Base-by-base conservation (phyloP, 1,140 invertebrate species). In the Drosophila orosa region DNA sequence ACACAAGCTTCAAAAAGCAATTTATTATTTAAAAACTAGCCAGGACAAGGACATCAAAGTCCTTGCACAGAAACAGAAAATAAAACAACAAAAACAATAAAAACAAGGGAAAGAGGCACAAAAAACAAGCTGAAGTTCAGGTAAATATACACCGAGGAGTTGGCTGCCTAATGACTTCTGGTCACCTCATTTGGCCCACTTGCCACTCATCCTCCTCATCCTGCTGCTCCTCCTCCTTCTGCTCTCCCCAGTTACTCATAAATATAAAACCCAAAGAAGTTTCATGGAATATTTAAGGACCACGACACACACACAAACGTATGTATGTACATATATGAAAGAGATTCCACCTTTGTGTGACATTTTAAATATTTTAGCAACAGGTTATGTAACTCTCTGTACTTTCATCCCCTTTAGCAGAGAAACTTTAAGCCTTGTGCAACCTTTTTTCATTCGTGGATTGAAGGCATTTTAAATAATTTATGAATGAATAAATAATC, bases 21-120 rank as follows among this genome's bases (percentile, higher is more conserved):
- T 80, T 81, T 72, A 80, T 80, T 80, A 80, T 80, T 80, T 81
- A 80, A 80, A 80, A 80, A 75, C 71, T 74, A 65, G 72, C 60
- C 50, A 44, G 72, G 52, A 71, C 59, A 74, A 50, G 59, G 71
- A 74, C 72, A 71, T 72, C 52, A 58, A 71, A 58, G 67, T 69
- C 17, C 63, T 71, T 24, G 33, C n/a, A 5, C 10, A 35, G 22
- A 31, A 27, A 48, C 42, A 33, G 19, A 44, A 0, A 22, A 3
- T 13, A 44, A 31, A 33, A 13, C 31, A 13, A 47, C 29, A 52
- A 31, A 22, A 31, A 19, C 15, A 31, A 31, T 29, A 29, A 48
- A 50, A 31, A 19, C 17, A 13, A 31, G 13, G n/a, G 1, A 12
- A 48, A 15, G 3, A 4, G 15, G 7, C 40, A 24, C 19, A 65